Base-by-base conservation (phyloP, 2,113 vertebrate genomes). In the Pungitius pungitius region DNA sequence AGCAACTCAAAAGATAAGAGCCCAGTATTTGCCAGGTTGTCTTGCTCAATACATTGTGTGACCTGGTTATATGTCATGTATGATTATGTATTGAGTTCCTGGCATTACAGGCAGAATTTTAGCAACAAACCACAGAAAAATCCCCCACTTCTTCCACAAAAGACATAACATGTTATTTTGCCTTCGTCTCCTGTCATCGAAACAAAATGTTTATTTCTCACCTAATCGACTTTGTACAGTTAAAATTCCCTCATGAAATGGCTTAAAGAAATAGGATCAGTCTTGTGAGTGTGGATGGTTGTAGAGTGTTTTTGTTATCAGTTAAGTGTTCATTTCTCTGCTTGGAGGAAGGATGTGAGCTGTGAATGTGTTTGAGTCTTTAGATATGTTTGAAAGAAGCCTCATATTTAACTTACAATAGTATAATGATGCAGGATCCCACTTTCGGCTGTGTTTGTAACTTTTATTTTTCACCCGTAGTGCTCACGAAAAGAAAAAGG, bases 301-400 rank as follows among this genome's bases (percentile, higher is more conserved):
- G 55, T 78, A 66, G 52, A 62, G 30, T 77, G 67, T 13, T 84
- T 77, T 59, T n/a, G n/a, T 80, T 18, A 71, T 83, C 54, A 59
- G 40, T 68, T 64, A 66, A 54, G 57, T 69, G 71, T 86, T 87
- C 26, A 64, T 89, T 82, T 80, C 57, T 78, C 69, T 39, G 9
- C 42, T 64, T 22, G 55, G 77, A 73, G 69, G 40, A 77, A 73
- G 26, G 59, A 55, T 69, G 70, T 75, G 75, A 88, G 84, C 83
- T 92, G 83, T 89, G 88, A 90, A 90, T 85, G 74, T 90, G 83
- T 82, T 75, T 78, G 20, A 78, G 57, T 80, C 71, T 78, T 75
- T 75, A 62, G 58, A 73, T 78, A 76, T 40, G 49, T 84, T 85
- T 81, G 40, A 60, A 76, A 68, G 57, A 82, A 70, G 33, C 70